Evolutionary conservation across 2,113 vertebrate species (phyloP), one percentile per base, ranked within the genome.

Genomic region (Litocranius walleri): DNA sequence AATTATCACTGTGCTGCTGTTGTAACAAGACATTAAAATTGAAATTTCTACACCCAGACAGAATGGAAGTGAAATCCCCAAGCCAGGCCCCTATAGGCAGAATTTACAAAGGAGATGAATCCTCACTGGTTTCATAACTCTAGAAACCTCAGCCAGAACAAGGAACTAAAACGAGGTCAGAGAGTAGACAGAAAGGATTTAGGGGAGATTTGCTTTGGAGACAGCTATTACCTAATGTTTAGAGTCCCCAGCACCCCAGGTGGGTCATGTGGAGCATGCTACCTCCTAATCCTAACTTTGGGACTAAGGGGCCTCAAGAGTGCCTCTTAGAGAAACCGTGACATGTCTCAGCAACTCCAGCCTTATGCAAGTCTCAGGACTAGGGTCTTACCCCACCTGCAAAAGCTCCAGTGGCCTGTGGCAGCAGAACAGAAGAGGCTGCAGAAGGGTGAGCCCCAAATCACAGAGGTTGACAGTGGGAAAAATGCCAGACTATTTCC

Each of bases 41-140:
- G 52, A 74, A 54, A 94, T 89, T 83, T 94, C 91, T 93, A 19
- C 43, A 88, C 40, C 25, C 45, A 86, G 59, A 82, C 25, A 59
- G 50, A 57, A 62, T 7, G 52, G 78, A 84, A 91, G 71, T 13
- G 27, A 91, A 77, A 86, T 54, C 36, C 36, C n/a, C 86, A 74
- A 86, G 57, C 57, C 61, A 45, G 77, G 14, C 25, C 82, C 45
- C 48, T 59, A 40, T 33, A 74, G 15, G 48, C 62, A 96, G 50
- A 56, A 93, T 52, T 91, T 86, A 91, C 57, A 83, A 87, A 95
- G 82, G 43, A 94, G 64, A 87, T 40, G 19, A 90, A 92, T 85
- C 56, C 64, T 67, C 48, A 92, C 64, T 64, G 33, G 45, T 89
- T 94, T 93, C 57, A 43, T 91, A 95, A 89, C 33, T 86, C 77